Evolutionary conservation across 2,888 invertebrate genomes (phyloP), one percentile per base, ranked within the genome.

Genomic region (Ypsolopha sequella): DNA sequence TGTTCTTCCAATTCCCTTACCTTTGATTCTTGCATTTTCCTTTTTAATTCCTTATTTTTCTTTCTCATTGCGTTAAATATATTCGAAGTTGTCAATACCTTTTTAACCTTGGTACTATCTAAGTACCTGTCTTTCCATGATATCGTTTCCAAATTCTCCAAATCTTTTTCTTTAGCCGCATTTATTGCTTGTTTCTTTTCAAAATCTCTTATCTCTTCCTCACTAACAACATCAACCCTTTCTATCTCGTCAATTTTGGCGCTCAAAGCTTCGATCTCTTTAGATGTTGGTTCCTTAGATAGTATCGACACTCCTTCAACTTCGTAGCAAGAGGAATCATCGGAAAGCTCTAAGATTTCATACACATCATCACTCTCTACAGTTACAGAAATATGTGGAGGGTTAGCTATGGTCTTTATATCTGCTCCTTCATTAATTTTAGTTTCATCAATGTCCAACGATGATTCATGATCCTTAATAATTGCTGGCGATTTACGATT

Each of bases 101-200:
- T 87, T 62, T 86, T 89, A 0, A 90, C 90, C 69, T 90, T 90
- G 10, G 76, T 85, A 56, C 91, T 90, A 9, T 78, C 87, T 45
- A 91, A 68, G 65, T 90, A 90, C 46, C 90, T 75, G 44, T 88
- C 81, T 62, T 88, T 89, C 90, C 90, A 90, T 0, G 90, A 89
- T 39, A 76, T 61, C 10, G 65, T 60, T 51, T 67, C 65, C 34
- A 61, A 57, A 13, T 58, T 51, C 9, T 62, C 63, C 34, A 52
- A 63, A 53, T 73, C 66, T 33, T 44, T 47, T 11, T 35, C 36
- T 36, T 14, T 13, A 35, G 14, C 35, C 3, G 33, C 13, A 33
- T 34, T 34, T 8, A 33, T 10, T 33, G 45, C 9, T 34, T 33
- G 45, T 35, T 3, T 35, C 35, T 52, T 43, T 11, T 55, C 55